Evolutionary conservation across 2,888 invertebrate genomes (phyloP).

Genomic region (Idaea biselata): DNA sequence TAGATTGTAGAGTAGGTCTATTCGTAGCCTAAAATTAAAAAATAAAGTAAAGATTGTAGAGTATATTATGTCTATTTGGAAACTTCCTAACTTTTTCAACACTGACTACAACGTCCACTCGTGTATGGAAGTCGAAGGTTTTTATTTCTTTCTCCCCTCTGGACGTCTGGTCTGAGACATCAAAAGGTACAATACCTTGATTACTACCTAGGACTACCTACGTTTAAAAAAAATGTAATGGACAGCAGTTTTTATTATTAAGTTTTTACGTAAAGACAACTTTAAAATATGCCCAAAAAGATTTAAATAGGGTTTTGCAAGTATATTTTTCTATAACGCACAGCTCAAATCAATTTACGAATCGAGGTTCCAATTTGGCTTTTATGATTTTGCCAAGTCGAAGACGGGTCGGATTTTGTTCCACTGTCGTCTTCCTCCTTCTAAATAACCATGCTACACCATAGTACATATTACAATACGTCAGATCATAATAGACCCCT

Average conservation of each 20-base stretch:
- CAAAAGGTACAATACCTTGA: constrained; percentile 69
- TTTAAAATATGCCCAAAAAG: not conserved
- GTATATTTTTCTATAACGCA: not conserved
- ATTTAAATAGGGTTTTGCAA: not conserved
- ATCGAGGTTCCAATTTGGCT: no score
- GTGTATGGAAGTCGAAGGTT: constrained; percentile 67
- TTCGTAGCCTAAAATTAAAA: no score
- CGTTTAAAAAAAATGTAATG: constrained; percentile 18
- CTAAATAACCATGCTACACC: no score
- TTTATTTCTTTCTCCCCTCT: constrained; percentile 68
- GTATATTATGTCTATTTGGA: not conserved
- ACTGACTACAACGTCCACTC: constrained; percentile 55
- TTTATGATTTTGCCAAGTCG: no score
- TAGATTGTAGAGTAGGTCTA: not conserved
- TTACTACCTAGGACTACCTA: constrained; percentile 48
- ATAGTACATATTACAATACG: no score
- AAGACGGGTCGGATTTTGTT: no score
- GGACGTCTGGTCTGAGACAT: constrained; percentile 71
- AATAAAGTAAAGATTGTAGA: not conserved
- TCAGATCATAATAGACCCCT: no score
- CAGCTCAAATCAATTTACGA: no score
- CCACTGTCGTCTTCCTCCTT: no score
- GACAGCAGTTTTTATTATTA: constrained; percentile 6
- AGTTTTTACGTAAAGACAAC: not conserved
- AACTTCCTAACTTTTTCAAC: constrained; percentile 12